Evolutionary conservation across 2,797 vertebrate species (phyloP), one percentile per base, ranked within the genome.

Genomic region (Pithecia hirsuta): DNA sequence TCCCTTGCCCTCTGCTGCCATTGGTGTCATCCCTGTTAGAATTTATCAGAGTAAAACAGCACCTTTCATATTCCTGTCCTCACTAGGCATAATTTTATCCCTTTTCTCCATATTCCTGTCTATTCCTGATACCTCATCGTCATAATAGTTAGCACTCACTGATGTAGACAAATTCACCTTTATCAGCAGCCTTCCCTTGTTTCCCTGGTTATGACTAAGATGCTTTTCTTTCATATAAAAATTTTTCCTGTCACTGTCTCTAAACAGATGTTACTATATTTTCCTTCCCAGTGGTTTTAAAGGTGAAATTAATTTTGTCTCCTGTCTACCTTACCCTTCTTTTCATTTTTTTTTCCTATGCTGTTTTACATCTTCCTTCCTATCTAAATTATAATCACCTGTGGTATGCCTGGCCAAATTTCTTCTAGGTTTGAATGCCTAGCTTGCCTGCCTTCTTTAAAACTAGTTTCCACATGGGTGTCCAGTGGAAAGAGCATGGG

Each of bases 311-410:
- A 89, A 61, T 83, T 93, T 86, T 95, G 30, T 81, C 30, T 89
- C 70, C 74, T 39, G 0, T 80, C 36, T 86, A 4, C 72, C 15
- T 61, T 93, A 83, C 36, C 61, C 36, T 52, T 13, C 39, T 74
- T 83, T 70, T 44, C 33, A 26, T 61, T 59, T 72, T 59, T 67
- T 87, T 87, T 84, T 36, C 26, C 59, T 61, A 0, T 85, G 39
- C 55, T 72, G 24, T 93, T 95, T 96, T 88, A 61, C 14, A 46
- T 44, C 59, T 90, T 96, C 26, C 44, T 80, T 95, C 57, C 44
- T 95, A 85, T 84, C 48, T 91, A 55, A 97, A 91, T 96, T 97
- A 89, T 91, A 96, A 78, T 96, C 24, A 96, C 28, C 57, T 91
- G 96, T 72, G 57, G 39, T 96, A 72, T 95, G 30, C 57, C 26